Percentiles rank a stretch among this genome's conserved stretches.
Evolutionary conservation across 2,113 vertebrate species (phyloP).

Genomic region (Neolamprologus sp.): DNA sequence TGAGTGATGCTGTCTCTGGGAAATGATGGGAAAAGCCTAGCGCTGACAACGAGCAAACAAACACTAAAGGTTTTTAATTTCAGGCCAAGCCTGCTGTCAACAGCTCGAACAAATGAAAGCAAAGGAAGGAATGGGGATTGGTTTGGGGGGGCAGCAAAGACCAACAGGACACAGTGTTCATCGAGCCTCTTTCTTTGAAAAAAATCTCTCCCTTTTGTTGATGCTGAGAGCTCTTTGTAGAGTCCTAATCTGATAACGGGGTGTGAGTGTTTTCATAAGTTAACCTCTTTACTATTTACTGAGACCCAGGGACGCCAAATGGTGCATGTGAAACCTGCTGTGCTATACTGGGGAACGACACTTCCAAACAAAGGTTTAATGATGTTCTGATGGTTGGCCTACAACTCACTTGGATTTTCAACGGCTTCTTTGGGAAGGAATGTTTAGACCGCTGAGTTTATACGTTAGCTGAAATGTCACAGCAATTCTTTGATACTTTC

Average conservation of each 20-base stretch:
- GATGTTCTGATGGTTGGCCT: conserved; percentile 3
- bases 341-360: neutral
- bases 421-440: conserved; percentile 6
- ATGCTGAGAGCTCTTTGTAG: conserved; percentile 47
- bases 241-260: conserved; percentile 49
- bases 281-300: conserved; percentile 14
- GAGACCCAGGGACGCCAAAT: conserved; percentile 25
- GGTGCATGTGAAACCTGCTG: conserved; percentile 17
- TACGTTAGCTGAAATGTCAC: conserved; percentile 28
- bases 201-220: conserved; percentile 21
- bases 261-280: conserved; percentile 46
- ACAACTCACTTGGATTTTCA: neutral
- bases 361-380: conserved; percentile 28
- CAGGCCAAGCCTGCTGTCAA: conserved; percentile 48
- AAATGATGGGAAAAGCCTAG: conserved; percentile 36
- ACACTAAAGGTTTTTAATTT: conserved; percentile 57
- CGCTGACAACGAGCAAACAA: conserved; percentile 59
- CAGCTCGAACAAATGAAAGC: conserved; percentile 57
- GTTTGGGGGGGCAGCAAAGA: neutral
- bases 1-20: neutral
- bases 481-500: conserved; percentile 38
- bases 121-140: conserved; percentile 11
- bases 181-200: conserved; percentile 12
- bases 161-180: conserved; percentile 20
- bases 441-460: conserved; percentile 5